These are phyloP conservation scores for Eupithecia tripunctaria DNA, from an alignment of 2,888 invertebrate genomes.

Conservation along the genomic window DNA sequence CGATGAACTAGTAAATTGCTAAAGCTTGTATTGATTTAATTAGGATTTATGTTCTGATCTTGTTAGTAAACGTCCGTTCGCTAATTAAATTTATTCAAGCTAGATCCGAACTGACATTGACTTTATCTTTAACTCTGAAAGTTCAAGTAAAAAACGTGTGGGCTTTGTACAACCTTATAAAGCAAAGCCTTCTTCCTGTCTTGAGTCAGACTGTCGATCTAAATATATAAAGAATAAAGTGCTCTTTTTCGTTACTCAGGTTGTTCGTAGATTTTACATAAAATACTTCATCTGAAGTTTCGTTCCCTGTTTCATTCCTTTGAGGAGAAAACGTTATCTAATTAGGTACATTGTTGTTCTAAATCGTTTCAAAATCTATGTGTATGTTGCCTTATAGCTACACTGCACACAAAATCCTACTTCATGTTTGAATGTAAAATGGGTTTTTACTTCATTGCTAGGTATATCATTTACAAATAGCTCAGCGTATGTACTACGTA, in stretches of 20 bases:
- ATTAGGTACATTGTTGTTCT: background rate
- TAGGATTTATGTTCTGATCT: conserved; percentile 11
- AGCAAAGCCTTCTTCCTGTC: conserved; percentile 46
- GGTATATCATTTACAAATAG: conserved; percentile 20
- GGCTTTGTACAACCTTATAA: conserved; percentile 31
- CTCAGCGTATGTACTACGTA: conserved; percentile 42
- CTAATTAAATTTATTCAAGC: conserved; percentile 26
- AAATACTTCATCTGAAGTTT: background rate
- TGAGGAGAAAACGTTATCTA: background rate
- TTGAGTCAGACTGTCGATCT: background rate
- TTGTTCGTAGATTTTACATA: background rate
- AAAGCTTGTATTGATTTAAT: background rate
- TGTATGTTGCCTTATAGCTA: conserved; percentile 15
- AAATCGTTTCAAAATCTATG: conserved; percentile 3
- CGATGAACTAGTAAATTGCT: background rate
- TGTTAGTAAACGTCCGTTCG: conserved; percentile 27
- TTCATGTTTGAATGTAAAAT: conserved; percentile 20
- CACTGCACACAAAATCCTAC: conserved; percentile 38
- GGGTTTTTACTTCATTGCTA: conserved; percentile 39
- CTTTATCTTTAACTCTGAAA: conserved; percentile 38
- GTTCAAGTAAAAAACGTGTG: conserved; percentile 39
- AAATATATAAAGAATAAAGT: background rate
- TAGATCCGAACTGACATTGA: conserved; percentile 38
- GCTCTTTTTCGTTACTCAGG: too few species aligned
- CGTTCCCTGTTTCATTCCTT: background rate